Evolutionary conservation across 2,888 invertebrate genomes (phyloP).

Genomic region (Cephus nigrinus): DNA sequence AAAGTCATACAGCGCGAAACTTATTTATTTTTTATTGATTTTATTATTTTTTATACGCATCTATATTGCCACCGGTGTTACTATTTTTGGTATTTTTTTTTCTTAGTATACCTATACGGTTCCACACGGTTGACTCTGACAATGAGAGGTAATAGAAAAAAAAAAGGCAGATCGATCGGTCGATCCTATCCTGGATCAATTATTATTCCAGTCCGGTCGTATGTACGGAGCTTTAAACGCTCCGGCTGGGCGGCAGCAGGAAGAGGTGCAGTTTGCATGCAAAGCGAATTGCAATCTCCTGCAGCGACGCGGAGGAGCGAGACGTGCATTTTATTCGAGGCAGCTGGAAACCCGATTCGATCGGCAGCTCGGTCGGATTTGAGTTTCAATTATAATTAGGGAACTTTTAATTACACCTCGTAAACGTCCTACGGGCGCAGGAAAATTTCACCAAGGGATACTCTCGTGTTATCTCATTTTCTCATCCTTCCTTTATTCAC

Average conservation of each 20-base stretch:
- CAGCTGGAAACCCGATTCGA: not conserved
- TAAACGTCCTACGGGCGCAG: not conserved
- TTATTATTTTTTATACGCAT: not conserved
- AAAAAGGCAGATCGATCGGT: not conserved
- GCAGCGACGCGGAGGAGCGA: not conserved
- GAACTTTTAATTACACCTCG: conserved; percentile 30
- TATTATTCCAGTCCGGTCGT: not conserved
- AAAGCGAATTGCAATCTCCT: conserved; percentile 22
- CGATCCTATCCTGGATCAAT: not conserved
- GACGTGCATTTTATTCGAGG: conserved; percentile 1
- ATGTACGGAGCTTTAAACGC: conserved; percentile 1
- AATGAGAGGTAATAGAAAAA: not conserved
- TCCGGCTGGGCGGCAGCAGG: conserved; percentile 20
- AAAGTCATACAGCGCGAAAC: not conserved
- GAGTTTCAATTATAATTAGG: conserved; percentile 31
- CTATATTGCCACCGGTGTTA: not conserved
- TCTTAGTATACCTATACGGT: not conserved
- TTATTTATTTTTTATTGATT: not conserved
- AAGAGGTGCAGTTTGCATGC: conserved; percentile 35
- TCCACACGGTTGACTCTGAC: not conserved
- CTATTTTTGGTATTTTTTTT: not conserved
- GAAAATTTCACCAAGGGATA: not conserved
- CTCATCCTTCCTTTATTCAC: not conserved
- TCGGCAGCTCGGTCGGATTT: not conserved
- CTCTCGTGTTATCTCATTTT: not conserved